These are phyloP conservation scores for Cephus runcator DNA, from an alignment of 2,888 invertebrate genomes.

Conservation along the genomic window DNA sequence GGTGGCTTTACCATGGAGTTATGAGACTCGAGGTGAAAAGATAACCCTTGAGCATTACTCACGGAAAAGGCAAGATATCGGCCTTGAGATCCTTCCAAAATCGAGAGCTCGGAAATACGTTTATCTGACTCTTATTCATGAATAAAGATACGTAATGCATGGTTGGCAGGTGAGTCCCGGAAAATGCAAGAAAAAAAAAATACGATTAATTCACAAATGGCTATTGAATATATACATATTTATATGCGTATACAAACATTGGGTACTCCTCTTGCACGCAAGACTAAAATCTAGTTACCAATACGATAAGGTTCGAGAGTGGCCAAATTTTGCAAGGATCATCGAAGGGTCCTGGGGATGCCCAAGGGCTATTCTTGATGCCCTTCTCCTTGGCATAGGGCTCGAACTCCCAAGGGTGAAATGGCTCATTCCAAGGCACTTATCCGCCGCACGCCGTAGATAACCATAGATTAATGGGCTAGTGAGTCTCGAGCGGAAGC, in stretches of 20 bases:
- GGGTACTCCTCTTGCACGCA: too few relatives aligned
- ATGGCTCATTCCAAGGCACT: conserved; percentile 65
- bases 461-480: conserved; percentile 66
- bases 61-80: conserved; percentile 28
- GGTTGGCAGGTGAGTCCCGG: too few relatives aligned
- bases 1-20: conserved; percentile 46
- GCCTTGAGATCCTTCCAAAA: not conserved
- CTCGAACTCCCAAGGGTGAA: conserved; percentile 64
- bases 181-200: too few relatives aligned
- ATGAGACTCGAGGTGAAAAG: conserved; percentile 60
- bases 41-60: conserved; percentile 62
- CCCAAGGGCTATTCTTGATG: conserved; percentile 53
- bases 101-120: not conserved
- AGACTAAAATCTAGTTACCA: too few relatives aligned
- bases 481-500: conserved; percentile 48
- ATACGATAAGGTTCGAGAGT: conserved; percentile 3
- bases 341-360: conserved; percentile 47
- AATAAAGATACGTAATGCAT: too few relatives aligned
- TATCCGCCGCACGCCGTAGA: conserved; percentile 63
- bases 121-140: too few relatives aligned
- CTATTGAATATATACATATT: too few relatives aligned
- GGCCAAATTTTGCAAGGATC: conserved; percentile 52
- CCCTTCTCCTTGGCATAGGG: conserved; percentile 22
- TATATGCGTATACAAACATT: too few relatives aligned
- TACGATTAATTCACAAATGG: too few relatives aligned